These are phyloP conservation scores for Electrophaes corylata DNA, from an alignment of 2,888 invertebrate species.

Conservation along the genomic window DNA sequence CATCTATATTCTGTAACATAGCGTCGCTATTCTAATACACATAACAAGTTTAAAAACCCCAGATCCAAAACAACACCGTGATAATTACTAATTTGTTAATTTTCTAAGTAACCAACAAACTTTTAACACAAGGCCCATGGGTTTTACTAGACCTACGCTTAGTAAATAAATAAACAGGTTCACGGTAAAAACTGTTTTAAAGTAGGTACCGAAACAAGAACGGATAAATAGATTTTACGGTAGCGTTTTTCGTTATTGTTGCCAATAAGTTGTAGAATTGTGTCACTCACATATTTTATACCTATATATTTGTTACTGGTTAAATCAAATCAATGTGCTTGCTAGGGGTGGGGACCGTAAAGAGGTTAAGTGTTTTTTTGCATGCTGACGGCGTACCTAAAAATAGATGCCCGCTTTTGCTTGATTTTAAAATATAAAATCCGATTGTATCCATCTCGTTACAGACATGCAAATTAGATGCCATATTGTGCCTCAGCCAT, in stretches of 20 bases:
- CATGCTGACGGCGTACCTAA: constrained; percentile 20
- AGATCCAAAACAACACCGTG: neutral
- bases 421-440: constrained; percentile 30
- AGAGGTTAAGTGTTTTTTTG: constrained; percentile 15
- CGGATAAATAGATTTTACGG: neutral
- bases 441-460: constrained; percentile 35
- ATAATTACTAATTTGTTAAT: neutral
- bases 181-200: neutral
- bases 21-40: too few relatives aligned
- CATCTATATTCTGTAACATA: too few relatives aligned
- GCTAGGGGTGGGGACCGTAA: constrained; percentile 10
- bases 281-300: too few relatives aligned
- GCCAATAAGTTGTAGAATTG: neutral
- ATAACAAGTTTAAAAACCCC: too few relatives aligned
- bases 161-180: constrained; percentile 1
- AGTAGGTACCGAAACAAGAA: neutral
- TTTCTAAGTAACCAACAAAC: neutral
- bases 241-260: neutral
- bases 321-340: neutral
- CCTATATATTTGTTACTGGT: neutral
- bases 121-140: neutral
- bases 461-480: constrained; percentile 36
- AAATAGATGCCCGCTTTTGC: constrained; percentile 16
- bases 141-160: neutral
- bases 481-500: constrained; percentile 33